Conservation (phyloP, 2,888 invertebrate species). For the Toxonevra muliebris region DNA sequence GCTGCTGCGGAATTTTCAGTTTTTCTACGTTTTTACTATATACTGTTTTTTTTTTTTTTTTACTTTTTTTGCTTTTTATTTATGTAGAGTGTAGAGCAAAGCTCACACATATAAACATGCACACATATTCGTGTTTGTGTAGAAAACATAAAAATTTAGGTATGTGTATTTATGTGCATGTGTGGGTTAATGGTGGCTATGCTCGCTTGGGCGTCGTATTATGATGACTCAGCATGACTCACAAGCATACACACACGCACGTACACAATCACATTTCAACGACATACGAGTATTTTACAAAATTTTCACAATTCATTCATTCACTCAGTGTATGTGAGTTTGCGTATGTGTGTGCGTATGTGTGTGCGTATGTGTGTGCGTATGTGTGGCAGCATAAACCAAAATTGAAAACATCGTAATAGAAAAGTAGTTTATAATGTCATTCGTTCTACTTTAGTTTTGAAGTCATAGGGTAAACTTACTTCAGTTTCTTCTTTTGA, state of each 20-base stretch:
- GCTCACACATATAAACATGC: neutral
- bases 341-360: neutral
- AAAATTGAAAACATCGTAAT: too few relatives aligned
- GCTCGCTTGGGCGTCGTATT: slow-evolving; percentile 22
- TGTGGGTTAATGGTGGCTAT: slow-evolving; percentile 4
- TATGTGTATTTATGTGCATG: neutral
- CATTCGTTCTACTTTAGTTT: too few relatives aligned
- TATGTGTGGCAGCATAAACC: slow-evolving; percentile 18
- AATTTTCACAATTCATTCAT: too few relatives aligned
- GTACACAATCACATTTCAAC: neutral
- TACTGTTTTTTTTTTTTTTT: neutral
- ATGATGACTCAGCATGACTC: slow-evolving; percentile 48
- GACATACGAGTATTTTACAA: too few relatives aligned
- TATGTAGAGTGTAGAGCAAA: neutral
- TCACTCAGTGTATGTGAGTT: too few relatives aligned
- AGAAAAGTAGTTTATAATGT: too few relatives aligned
- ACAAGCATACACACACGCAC: slow-evolving; percentile 19
- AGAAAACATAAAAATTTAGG: neutral
- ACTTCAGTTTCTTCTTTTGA: too few relatives aligned
- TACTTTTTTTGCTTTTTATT: neutral
- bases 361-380: slow-evolving; percentile 1
- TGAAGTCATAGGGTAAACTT: too few relatives aligned
- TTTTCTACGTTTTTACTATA: neutral
- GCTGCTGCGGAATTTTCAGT: neutral
- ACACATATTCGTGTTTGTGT: neutral